A percentile compares a stretch with the other conserved stretches of the same genome.
These are phyloP conservation scores for Lasioglossum figueresi DNA, from an alignment of 2,888 invertebrate species.

Conservation along the genomic window DNA sequence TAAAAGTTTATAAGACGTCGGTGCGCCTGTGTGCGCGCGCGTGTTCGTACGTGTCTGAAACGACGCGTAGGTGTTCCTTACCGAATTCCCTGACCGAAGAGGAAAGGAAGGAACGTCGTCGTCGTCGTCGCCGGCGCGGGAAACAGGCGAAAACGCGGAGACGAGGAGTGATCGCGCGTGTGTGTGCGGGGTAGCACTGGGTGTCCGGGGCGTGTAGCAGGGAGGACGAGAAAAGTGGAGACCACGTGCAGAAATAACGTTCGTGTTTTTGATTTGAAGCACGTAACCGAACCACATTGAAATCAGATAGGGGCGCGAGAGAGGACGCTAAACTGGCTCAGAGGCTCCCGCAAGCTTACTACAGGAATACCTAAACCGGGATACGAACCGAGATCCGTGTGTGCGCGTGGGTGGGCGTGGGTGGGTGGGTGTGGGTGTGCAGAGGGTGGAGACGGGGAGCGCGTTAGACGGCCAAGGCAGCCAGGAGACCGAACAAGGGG, in stretches of 20 bases:
- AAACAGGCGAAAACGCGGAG: conserved; percentile 34
- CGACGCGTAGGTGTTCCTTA: conserved; percentile 9
- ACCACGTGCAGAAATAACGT: conserved; percentile 78
- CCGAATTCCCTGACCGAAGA: conserved; percentile 27
- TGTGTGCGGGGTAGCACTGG: neutral
- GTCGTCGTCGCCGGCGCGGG: conserved; percentile 19
- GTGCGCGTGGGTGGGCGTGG: too few species aligned
- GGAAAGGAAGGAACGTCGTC: conserved; percentile 51
- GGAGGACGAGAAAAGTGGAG: conserved; percentile 71
- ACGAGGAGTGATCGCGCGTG: conserved; percentile 37
- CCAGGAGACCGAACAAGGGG: conserved; percentile 35
- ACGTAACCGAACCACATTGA: conserved; percentile 82
- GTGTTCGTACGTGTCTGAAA: conserved; percentile 1
- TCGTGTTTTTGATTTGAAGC: conserved; percentile 82
- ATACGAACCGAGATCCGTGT: conserved; percentile 6
- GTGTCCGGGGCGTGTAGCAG: conserved; percentile 8
- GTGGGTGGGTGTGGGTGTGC: too few species aligned
- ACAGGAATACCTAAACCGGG: conserved; percentile 74
- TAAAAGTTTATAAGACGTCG: conserved; percentile 80
- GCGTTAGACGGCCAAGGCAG: conserved; percentile 58
- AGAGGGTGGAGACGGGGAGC: conserved; percentile 24
- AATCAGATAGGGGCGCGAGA: conserved; percentile 79
- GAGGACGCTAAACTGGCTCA: conserved; percentile 78
- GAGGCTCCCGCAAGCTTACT: conserved; percentile 73
- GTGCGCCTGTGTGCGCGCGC: conserved; percentile 63